These are phyloP conservation scores for Periplaneta americana DNA, from an alignment of 1,140 invertebrate species.

Conservation along the genomic window DNA sequence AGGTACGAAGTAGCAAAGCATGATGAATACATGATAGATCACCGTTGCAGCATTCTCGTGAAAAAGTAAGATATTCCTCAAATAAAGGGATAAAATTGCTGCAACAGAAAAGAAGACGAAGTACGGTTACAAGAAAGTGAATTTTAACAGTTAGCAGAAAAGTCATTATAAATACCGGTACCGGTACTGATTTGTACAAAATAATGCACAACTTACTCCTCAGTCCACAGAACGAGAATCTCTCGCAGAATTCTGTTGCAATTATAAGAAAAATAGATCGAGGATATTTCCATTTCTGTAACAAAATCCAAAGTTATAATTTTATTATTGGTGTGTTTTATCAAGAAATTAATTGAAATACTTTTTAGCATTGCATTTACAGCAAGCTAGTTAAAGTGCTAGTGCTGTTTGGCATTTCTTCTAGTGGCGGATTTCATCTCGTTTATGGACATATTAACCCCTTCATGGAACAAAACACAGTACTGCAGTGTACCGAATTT, in stretches of 20 bases:
- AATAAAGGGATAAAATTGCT: slow-evolving; percentile 80
- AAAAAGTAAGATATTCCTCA: slow-evolving; percentile 61
- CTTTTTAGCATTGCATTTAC: no score
- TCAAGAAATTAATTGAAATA: no score
- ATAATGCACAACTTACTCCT: slow-evolving; percentile 62
- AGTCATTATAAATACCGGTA: not conserved
- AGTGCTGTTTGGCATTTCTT: no score
- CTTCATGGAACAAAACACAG: no score
- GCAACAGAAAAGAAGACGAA: slow-evolving; percentile 32
- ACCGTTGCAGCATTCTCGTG: slow-evolving; percentile 61
- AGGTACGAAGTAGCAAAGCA: slow-evolving; percentile 81
- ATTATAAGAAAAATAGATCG: slow-evolving; percentile 91
- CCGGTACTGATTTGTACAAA: not conserved
- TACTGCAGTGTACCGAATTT: no score
- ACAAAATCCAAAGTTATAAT: no score
- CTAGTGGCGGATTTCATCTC: no score
- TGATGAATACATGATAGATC: slow-evolving; percentile 76
- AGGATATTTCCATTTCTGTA: slow-evolving; percentile 74
- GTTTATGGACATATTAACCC: no score
- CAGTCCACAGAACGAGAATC: slow-evolving; percentile 96
- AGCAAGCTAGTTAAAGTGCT: no score
- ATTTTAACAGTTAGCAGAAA: no score
- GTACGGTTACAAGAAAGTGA: no score
- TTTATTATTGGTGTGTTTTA: no score
- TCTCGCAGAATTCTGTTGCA: slow-evolving; percentile 93